A percentile compares a stretch with the other conserved stretches of the same genome.
Evolutionary conservation across 2,888 invertebrate species (phyloP).

Genomic region (Cheilosia impressa): DNA sequence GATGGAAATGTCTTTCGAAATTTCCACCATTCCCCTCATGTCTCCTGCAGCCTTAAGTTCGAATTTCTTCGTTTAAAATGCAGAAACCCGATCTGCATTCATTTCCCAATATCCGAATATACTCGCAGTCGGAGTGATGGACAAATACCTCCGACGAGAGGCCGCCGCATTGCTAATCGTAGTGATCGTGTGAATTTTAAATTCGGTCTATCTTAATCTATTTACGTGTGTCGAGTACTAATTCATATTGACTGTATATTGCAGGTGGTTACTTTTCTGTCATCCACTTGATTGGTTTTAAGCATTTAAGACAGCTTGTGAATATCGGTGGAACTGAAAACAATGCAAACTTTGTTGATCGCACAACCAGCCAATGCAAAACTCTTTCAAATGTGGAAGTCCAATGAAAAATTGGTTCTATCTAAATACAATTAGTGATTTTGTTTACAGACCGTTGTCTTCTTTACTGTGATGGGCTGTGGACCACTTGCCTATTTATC

Average conservation of each 20-base stretch:
- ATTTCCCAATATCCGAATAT: not conserved
- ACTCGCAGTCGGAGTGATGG: not conserved
- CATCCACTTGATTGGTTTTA: not conserved
- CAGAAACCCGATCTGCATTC: not conserved
- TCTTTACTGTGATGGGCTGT: too few relatives aligned
- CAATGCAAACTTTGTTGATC: not conserved
- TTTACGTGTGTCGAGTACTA: not conserved
- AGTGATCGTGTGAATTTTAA: not conserved
- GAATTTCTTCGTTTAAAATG: too few relatives aligned
- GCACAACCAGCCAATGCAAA: too few relatives aligned
- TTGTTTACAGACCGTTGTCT: too few relatives aligned
- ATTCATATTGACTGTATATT: not conserved
- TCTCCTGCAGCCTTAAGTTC: too few relatives aligned
- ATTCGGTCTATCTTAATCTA: not conserved
- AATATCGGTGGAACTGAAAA: not conserved
- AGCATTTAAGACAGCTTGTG: not conserved
- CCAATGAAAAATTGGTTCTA: too few relatives aligned
- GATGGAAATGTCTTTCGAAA: too few relatives aligned
- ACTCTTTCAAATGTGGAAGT: too few relatives aligned
- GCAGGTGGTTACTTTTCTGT: not conserved
- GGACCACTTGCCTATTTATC: too few relatives aligned
- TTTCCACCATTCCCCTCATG: too few relatives aligned
- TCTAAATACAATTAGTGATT: too few relatives aligned
- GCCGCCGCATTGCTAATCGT: not conserved
- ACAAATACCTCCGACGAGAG: not conserved